Evolutionary conservation across 2,797 vertebrate genomes (phyloP).

Genomic region (Prunella strophiata): DNA sequence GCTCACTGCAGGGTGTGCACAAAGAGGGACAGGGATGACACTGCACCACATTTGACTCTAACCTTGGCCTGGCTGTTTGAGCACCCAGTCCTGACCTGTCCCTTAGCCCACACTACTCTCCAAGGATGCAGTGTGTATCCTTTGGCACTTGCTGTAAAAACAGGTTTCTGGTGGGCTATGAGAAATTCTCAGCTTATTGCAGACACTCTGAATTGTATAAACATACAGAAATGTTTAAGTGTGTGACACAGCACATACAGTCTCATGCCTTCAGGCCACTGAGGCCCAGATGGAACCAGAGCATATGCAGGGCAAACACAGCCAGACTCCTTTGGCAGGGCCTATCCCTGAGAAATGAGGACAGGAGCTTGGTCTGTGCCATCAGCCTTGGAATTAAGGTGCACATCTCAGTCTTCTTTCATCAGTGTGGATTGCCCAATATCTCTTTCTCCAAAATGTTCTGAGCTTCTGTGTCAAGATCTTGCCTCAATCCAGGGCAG

Average conservation of each 20-base stretch:
- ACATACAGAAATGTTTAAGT: background rate
- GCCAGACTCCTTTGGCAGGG: background rate
- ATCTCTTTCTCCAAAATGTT: background rate
- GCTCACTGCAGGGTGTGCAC: background rate
- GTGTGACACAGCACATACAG: background rate
- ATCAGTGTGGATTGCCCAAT: background rate
- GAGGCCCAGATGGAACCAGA: background rate
- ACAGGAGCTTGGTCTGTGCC: background rate
- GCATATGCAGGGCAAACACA: background rate
- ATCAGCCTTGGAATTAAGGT: background rate
- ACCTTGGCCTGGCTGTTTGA: too few relatives aligned
- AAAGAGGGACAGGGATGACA: background rate
- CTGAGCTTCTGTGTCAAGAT: background rate
- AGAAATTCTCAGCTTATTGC: background rate
- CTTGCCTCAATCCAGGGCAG: background rate
- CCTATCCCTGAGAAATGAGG: background rate
- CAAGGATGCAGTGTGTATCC: rapidly evolving
- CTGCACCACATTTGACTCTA: rapidly evolving
- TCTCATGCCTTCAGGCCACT: background rate
- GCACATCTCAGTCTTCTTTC: background rate
- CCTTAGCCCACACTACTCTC: background rate
- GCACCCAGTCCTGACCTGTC: background rate
- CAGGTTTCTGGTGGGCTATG: background rate
- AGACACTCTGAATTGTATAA: background rate
- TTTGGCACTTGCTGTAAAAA: background rate